Percentiles rank a stretch among this genome's conserved stretches.
Conservation (phyloP, 2,888 invertebrate species). For the Macropis europaea region DNA sequence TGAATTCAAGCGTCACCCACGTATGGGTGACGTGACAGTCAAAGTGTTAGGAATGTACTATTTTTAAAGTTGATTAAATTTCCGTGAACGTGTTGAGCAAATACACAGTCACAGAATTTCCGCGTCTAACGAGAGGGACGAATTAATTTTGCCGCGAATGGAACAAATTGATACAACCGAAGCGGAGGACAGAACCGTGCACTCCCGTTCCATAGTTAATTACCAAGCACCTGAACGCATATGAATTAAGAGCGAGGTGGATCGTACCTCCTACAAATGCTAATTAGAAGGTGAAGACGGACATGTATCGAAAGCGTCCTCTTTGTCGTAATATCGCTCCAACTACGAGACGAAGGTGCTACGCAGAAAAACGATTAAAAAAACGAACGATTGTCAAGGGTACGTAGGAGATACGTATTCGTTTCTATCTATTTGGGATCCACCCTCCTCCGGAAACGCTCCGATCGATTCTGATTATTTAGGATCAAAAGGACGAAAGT, state of each 20-base stretch:
- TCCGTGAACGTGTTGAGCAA: too few species aligned
- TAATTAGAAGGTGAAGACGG: constrained; percentile 24
- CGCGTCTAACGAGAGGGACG: too few species aligned
- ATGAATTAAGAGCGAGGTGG: constrained; percentile 42
- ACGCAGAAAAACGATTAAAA: constrained; percentile 41
- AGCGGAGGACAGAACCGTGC: constrained; percentile 10
- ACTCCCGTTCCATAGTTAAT: constrained; percentile 19
- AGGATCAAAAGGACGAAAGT: constrained; percentile 42
- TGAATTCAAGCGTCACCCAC: too few species aligned
- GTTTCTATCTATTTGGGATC: constrained; percentile 11
- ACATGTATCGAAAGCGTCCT: constrained; percentile 5
- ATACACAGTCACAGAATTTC: too few species aligned
- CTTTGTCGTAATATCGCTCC: constrained; percentile 2
- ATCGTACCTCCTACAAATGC: constrained; percentile 37
- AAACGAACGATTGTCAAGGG: constrained; percentile 60
- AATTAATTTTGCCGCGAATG: too few species aligned
- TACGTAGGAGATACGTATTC: constrained; percentile 40
- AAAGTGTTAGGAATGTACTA: too few species aligned
- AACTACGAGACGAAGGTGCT: constrained; percentile 2
- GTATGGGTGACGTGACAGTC: too few species aligned
- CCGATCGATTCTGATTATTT: constrained; percentile 9
- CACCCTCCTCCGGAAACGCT: constrained; percentile 11
- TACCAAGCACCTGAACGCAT: constrained; percentile 28
- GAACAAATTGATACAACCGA: too few species aligned
- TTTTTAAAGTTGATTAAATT: too few species aligned